Evolutionary conservation across 2,797 vertebrate species (phyloP).

Genomic region (Cottoperca gobio): DNA sequence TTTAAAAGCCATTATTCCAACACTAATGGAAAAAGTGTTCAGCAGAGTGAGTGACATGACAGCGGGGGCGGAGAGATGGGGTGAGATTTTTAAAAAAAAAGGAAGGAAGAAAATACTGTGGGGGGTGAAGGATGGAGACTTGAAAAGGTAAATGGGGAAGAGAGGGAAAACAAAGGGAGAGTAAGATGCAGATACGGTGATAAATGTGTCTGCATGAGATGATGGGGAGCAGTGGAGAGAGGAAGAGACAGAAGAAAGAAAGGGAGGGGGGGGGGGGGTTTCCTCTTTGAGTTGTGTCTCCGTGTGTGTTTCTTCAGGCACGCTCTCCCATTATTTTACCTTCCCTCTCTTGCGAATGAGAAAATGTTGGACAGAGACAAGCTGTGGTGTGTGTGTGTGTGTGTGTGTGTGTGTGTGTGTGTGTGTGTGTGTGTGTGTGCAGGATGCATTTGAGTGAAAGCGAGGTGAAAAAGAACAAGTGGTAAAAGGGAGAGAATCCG

Average conservation of each 20-base stretch:
- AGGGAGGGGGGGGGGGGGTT: constrained; percentile 2
- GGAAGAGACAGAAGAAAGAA: constrained; percentile 19
- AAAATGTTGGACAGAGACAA: constrained; percentile 3
- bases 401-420: constrained; percentile 8
- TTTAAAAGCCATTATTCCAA: constrained; percentile 57
- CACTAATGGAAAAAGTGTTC: constrained; percentile 38
- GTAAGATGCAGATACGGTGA: constrained; percentile 42
- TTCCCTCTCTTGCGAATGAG: constrained; percentile 25
- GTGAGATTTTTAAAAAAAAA: neutral
- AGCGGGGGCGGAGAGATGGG: constrained; percentile 5
- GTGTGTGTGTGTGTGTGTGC: constrained; percentile 2
- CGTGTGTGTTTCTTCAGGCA: constrained; percentile 36
- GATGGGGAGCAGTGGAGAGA: constrained; percentile 25
- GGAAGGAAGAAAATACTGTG: constrained; percentile 21
- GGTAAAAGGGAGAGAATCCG: constrained; percentile 41
- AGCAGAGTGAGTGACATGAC: constrained; percentile 11
- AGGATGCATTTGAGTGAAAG: constrained; percentile 22
- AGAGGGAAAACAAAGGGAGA: constrained; percentile 32
- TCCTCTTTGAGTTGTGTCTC: constrained; percentile 1
- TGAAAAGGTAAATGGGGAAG: constrained; percentile 43
- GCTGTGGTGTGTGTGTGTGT: too few relatives aligned
- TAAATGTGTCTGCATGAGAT: constrained; percentile 53
- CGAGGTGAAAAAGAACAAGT: constrained; percentile 52
- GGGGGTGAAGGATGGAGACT: constrained; percentile 32
- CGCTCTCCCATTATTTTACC: constrained; percentile 30